These are phyloP conservation scores for Toxotes jaculatrix DNA, from an alignment of 2,113 vertebrate genomes.

Conservation along the genomic window DNA sequence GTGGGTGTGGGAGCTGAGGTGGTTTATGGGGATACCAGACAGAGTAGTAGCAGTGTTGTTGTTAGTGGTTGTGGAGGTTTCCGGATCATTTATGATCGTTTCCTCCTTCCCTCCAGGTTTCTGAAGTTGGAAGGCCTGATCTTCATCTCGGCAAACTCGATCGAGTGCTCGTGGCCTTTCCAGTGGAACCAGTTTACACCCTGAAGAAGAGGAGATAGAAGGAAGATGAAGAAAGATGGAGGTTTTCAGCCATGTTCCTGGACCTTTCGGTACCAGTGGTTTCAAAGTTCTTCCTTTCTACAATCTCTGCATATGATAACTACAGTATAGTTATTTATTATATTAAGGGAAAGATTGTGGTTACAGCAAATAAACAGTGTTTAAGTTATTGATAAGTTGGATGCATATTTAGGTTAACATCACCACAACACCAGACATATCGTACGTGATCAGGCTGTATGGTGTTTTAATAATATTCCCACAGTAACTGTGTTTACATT, in stretches of 20 bases:
- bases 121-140: conserved; percentile 95
- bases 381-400: neutral
- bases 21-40: conserved; percentile 50
- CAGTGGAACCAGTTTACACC: conserved; percentile 99
- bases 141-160: conserved; percentile 98
- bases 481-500: no score
- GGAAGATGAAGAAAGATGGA: neutral
- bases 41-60: conserved; percentile 60
- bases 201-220: conserved; percentile 70
- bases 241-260: neutral
- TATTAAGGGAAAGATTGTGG: no score
- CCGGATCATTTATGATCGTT: conserved; percentile 86
- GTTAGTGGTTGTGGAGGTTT: conserved; percentile 34
- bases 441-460: no score
- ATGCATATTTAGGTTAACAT: neutral
- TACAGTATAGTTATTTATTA: no score
- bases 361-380: neutral
- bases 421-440: no score
- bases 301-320: neutral
- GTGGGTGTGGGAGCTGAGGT: conserved; percentile 40
- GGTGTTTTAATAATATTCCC: no score
- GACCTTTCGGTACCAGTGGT: no score
- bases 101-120: conserved; percentile 94
- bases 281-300: no score
- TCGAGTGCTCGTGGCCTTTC: conserved; percentile 97